Conservation (phyloP, 2,797 vertebrate genomes). For the Pseudocheirus occidentalis region DNA sequence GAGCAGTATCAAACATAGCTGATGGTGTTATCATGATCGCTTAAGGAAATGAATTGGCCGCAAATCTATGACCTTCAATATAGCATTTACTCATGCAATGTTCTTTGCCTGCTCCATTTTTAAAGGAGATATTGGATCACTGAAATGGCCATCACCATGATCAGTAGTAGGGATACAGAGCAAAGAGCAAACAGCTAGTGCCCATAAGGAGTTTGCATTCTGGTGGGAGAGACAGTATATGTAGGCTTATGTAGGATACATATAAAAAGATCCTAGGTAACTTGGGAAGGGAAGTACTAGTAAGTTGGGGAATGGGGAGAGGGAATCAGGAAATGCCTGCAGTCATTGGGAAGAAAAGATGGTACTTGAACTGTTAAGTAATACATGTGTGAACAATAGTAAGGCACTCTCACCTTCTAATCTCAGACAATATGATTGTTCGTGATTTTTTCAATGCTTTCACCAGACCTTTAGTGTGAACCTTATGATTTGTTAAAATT, state of each 20-base stretch:
- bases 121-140: background rate
- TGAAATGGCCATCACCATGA: background rate
- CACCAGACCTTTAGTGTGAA: background rate
- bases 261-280: background rate
- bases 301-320: background rate
- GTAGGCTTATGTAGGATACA: background rate
- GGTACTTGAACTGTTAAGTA: background rate
- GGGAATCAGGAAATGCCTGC: background rate
- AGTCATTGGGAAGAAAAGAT: background rate
- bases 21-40: background rate
- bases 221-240: background rate
- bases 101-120: background rate
- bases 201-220: background rate
- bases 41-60: background rate
- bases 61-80: conserved; percentile 2
- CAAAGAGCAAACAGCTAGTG: background rate
- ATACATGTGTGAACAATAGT: background rate
- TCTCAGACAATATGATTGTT: background rate
- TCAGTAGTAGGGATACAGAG: background rate
- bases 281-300: background rate
- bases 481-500: background rate
- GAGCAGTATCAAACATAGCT: background rate
- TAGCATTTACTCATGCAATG: background rate
- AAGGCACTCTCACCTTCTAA: background rate
- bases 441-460: background rate